Conservation (phyloP, 2,113 vertebrate genomes). For the Pseudolaguvia tuberculata region DNA sequence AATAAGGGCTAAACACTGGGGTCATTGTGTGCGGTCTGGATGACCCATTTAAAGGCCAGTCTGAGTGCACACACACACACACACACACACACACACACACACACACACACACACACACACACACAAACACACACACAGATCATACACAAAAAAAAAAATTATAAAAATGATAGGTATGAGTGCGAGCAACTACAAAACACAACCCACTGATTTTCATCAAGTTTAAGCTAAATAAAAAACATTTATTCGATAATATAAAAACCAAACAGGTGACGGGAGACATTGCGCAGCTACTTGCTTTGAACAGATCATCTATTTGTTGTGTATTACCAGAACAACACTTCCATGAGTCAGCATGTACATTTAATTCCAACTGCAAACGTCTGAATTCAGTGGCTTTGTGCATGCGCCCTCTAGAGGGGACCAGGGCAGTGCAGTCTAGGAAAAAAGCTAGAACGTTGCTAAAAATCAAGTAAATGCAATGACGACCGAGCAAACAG, state of each 20-base stretch:
- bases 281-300: conserved; percentile 12
- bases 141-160: conserved; percentile 35
- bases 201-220: conserved; percentile 19
- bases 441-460: neutral
- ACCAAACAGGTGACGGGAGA: neutral
- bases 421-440: neutral
- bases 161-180: conserved; percentile 63
- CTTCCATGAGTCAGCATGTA: neutral
- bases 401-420: conserved; percentile 6
- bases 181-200: conserved; percentile 43
- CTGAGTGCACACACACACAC: conserved; percentile 12
- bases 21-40: conserved; percentile 66
- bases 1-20: conserved; percentile 67
- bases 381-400: neutral
- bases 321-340: neutral
- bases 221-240: neutral
- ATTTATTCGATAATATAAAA: neutral
- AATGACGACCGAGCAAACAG: neutral
- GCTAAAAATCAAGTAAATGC: neutral
- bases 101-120: too few relatives aligned
- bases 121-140: neutral
- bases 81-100: neutral
- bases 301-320: neutral
- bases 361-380: neutral
- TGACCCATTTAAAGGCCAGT: conserved; percentile 65